A percentile compares a stretch with the other conserved stretches of the same genome.
Conservation (phyloP, 2,113 vertebrate species). For the Paralichthys olivaceus region DNA sequence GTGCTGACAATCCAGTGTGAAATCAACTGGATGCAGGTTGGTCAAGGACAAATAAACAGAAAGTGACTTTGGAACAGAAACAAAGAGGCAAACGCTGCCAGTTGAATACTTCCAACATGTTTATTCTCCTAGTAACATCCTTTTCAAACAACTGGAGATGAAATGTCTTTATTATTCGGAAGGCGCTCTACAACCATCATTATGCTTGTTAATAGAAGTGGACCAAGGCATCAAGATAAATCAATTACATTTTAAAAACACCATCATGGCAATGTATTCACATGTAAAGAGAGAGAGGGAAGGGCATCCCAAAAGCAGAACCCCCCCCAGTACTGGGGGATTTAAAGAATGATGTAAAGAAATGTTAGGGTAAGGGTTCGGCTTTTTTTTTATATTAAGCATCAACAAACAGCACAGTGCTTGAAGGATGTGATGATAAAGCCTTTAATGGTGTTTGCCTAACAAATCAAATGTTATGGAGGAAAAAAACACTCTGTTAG, state of each 20-base stretch:
- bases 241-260: neutral
- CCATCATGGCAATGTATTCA: neutral
- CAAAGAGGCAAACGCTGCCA: neutral
- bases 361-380: no score
- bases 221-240: neutral
- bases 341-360: no score
- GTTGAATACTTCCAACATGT: neutral
- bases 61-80: neutral
- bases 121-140: neutral
- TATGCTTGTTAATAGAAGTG: neutral
- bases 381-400: no score
- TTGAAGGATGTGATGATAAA: neutral
- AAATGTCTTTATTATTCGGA: neutral
- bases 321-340: no score
- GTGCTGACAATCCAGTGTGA: neutral
- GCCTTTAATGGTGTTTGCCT: slow-evolving; percentile 18
- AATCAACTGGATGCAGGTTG: neutral
- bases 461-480: slow-evolving; percentile 22
- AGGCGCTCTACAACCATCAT: neutral
- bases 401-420: neutral
- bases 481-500: slow-evolving; percentile 4
- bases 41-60: neutral
- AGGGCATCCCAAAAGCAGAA: no score
- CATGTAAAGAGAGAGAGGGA: neutral
- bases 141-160: neutral